Evolutionary conservation across 2,113 vertebrate genomes (phyloP).

Genomic region (Platycercus adscitus): DNA sequence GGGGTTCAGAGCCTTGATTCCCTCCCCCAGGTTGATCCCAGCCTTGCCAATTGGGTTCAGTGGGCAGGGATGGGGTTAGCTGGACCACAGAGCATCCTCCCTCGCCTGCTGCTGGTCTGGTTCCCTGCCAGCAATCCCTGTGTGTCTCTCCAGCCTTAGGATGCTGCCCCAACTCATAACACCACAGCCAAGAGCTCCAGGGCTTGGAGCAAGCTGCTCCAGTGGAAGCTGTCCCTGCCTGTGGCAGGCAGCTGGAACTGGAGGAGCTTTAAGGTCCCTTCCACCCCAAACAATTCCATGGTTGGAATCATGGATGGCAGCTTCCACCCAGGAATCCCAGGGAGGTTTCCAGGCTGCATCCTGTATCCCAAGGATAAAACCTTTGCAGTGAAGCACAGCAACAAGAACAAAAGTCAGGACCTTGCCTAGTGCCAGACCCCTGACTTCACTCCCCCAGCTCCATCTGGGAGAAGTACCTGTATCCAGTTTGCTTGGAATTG

Average conservation of each 20-base stretch:
- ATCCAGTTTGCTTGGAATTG: background rate
- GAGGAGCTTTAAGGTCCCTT: background rate
- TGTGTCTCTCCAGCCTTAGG: accelerated
- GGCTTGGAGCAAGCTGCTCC: accelerated
- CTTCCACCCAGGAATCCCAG: background rate
- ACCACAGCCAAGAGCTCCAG: background rate
- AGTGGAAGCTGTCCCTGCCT: accelerated
- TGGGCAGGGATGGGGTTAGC: background rate
- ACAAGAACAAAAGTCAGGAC: background rate
- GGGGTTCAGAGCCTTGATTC: background rate
- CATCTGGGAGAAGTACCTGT: accelerated
- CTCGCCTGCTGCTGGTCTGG: accelerated
- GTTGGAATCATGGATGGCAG: accelerated
- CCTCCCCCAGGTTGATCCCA: accelerated
- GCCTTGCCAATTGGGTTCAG: background rate
- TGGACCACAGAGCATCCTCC: background rate
- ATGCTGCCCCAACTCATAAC: accelerated
- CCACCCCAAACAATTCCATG: too few species aligned
- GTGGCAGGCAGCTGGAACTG: background rate
- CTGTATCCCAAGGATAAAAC: background rate
- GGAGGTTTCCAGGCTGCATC: background rate
- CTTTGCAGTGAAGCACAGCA: accelerated
- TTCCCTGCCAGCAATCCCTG: background rate
- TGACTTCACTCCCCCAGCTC: background rate
- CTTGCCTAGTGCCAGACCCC: background rate